These are phyloP conservation scores for Melitaea cinxia DNA, from an alignment of 1,140 invertebrate species.

Conservation along the genomic window DNA sequence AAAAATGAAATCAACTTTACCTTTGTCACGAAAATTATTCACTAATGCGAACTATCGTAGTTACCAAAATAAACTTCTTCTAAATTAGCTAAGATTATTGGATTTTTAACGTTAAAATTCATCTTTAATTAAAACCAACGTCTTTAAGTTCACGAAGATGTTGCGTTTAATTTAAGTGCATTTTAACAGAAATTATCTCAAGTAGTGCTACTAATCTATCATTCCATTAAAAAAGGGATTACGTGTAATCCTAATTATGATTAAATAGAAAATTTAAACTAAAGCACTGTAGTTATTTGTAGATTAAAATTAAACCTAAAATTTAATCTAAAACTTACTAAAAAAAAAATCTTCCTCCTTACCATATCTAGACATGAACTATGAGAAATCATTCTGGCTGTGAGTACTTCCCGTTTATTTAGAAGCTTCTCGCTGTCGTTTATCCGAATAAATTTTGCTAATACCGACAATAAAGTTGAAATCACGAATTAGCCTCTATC, in stretches of 20 bases:
- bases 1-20: constrained; percentile 68
- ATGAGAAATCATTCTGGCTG: constrained; percentile 80
- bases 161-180: constrained; percentile 34
- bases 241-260: constrained; percentile 69
- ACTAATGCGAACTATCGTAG: constrained; percentile 71
- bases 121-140: constrained; percentile 37
- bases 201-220: constrained; percentile 69
- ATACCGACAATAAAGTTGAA: constrained; percentile 62
- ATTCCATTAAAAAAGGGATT: constrained; percentile 71
- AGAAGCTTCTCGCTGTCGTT: constrained; percentile 61
- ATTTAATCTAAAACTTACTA: constrained; percentile 63
- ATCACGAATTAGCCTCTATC: constrained; percentile 19
- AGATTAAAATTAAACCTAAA: constrained; percentile 73
- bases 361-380: constrained; percentile 76
- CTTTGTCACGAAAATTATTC: constrained; percentile 66
- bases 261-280: constrained; percentile 77
- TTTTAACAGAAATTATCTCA: constrained; percentile 41
- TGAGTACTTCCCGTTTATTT: constrained; percentile 73
- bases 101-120: constrained; percentile 45
- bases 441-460: constrained; percentile 49
- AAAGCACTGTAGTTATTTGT: constrained; percentile 78
- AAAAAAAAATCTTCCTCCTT: constrained; percentile 59
- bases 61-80: constrained; percentile 76
- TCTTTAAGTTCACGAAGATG: constrained; percentile 9
- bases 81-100: constrained; percentile 74